A percentile compares a stretch with the other conserved stretches of the same genome.
Evolutionary conservation across 23 tunicate species (phyloP).

Genomic region (Clavelina lepadiformis): DNA sequence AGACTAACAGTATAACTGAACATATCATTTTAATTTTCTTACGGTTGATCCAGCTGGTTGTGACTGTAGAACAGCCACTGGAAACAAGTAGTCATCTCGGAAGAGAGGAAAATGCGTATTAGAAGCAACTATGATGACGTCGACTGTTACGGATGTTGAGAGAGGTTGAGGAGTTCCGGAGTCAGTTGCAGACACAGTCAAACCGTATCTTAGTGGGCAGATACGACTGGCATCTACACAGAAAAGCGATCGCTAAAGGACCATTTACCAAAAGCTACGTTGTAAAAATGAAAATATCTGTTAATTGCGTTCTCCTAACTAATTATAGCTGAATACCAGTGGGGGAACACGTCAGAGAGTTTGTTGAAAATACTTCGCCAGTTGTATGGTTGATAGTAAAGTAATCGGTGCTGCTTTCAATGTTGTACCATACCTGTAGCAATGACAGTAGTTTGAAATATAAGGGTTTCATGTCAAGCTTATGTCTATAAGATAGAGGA

Average conservation of each 20-base stretch:
- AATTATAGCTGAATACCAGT: not conserved
- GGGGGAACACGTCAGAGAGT: not conserved
- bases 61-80: constrained; percentile 54
- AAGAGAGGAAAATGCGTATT: constrained; percentile 32
- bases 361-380: constrained; percentile 38
- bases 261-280: not conserved
- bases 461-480: not conserved
- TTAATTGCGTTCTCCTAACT: not conserved
- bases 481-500: not conserved
- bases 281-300: not conserved
- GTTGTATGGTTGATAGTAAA: constrained; percentile 36
- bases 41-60: constrained; percentile 27
- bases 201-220: constrained; percentile 1
- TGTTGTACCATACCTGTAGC: constrained; percentile 13
- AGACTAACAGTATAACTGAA: not conserved
- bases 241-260: not conserved
- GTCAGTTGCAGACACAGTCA: constrained; percentile 38
- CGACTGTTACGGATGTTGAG: constrained; percentile 15
- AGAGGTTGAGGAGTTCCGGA: constrained; percentile 33
- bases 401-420: constrained; percentile 3
- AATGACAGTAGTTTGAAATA: not conserved
- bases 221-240: too few species aligned
- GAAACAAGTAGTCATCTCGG: too few species aligned
- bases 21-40: not conserved
- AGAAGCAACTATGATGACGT: constrained; percentile 19